Evolutionary conservation across 2,797 vertebrate genomes (phyloP), one percentile per base, ranked within the genome.

Genomic region (Delichon dasypus): DNA sequence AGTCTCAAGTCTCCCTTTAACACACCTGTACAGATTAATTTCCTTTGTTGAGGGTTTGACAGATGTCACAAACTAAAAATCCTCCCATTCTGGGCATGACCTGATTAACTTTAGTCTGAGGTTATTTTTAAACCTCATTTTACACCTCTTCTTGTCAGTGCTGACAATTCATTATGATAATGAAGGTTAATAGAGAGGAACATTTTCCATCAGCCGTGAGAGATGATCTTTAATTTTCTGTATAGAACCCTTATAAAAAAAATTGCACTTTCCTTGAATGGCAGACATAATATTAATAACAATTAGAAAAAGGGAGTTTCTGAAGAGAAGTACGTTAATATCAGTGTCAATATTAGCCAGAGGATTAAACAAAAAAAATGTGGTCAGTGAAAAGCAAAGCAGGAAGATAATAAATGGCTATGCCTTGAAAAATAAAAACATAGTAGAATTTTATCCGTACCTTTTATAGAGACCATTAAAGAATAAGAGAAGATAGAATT

Each of bases 71-170:
- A 71, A 67, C 23, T 66, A 88, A 95, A 84, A 88, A 80, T 53
- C 22, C 48, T 89, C 58, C 29, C 17, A 66, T 58, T 45, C 27
- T n/a, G 42, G 26, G 45, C 25, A 61, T 71, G 83, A 80, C 38
- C 71, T 91, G 40, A 91, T 88, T 88, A 92, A 85, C 66, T 95
- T 92, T 16, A 66, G 27, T 48, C 64, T 88, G 58, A 88, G 47
- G 76, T 78, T 95, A 94, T 94, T 96, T 97, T 95, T 88, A 96
- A 89, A 84, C 19, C 36, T 64, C 26, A 60, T 91, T 89, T 94
- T 93, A 66, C 10, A 91, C 22, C 0, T 0, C 65, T 78, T 91
- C 82, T 89, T 94, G 62, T 81, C 79, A 84, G 73, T 74, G 65
- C 47, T 84, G 79, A 85, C 48, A 92, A 81, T 88, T 92, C 66